Evolutionary conservation across 1,140 invertebrate species (phyloP).

Genomic region (Lasaia peninsularis): DNA sequence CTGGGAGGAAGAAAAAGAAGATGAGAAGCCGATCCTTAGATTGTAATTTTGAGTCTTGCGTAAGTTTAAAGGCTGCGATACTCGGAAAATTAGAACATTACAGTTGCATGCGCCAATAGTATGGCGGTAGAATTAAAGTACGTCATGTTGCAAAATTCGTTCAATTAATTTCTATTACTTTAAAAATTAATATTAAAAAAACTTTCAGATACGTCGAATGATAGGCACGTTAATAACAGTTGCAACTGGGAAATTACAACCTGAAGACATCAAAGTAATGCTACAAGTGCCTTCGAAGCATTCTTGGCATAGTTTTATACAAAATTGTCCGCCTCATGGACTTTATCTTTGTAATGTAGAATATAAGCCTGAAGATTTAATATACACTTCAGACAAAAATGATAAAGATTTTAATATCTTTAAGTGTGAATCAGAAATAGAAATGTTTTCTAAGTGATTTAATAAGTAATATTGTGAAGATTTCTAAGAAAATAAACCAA

Average conservation of each 20-base stretch:
- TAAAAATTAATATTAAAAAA: no score
- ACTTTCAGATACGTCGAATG: conserved; percentile 83
- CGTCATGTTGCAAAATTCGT: no score
- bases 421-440: no score
- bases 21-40: no score
- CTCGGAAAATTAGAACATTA: no score
- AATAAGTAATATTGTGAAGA: conserved; percentile 3
- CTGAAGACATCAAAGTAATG: conserved; percentile 83
- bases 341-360: conserved; percentile 84
- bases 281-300: conserved; percentile 84
- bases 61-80: no score
- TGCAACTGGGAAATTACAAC: conserved; percentile 78
- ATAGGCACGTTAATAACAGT: conserved; percentile 80
- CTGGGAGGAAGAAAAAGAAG: no score
- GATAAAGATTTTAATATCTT: background rate
- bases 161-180: no score
- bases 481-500: background rate
- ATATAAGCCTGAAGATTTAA: conserved; percentile 79
- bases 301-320: conserved; percentile 79
- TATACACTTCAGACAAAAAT: conserved; percentile 32
- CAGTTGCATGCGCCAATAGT: no score
- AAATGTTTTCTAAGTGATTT: no score
- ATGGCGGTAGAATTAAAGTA: no score
- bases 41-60: no score
- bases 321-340: conserved; percentile 79